Evolutionary conservation across 2,797 vertebrate genomes (phyloP).

Genomic region (Clarias laeviceps): DNA sequence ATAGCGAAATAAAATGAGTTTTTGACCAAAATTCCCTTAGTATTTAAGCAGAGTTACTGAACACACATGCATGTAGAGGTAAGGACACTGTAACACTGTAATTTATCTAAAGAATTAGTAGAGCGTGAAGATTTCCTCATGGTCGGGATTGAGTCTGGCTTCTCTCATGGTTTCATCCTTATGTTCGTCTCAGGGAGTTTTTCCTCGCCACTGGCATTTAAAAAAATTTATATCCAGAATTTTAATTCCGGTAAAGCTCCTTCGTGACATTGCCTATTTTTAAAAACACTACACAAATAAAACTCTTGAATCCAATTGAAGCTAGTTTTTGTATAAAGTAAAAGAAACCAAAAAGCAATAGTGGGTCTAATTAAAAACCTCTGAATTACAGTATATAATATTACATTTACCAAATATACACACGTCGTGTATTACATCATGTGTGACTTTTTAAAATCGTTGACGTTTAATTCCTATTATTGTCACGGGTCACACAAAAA

Average conservation of each 20-base stretch:
- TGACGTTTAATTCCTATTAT: not conserved
- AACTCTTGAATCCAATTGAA: too few species aligned
- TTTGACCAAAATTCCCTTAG: not conserved
- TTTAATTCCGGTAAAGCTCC: too few species aligned
- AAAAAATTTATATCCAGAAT: too few species aligned
- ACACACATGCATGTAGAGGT: not conserved
- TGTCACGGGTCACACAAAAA: not conserved
- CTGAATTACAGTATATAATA: not conserved
- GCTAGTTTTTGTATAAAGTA: not conserved
- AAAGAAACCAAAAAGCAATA: not conserved
- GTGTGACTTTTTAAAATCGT: too few species aligned
- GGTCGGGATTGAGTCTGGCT: too few species aligned
- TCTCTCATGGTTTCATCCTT: too few species aligned
- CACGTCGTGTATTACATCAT: not conserved
- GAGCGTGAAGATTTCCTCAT: not conserved
- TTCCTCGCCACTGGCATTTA: too few species aligned
- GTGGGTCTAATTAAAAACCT: too few species aligned
- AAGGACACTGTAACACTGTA: not conserved
- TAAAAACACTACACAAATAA: too few species aligned
- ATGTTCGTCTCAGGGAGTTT: too few species aligned
- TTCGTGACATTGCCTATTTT: too few species aligned
- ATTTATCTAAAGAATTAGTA: not conserved
- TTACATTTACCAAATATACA: not conserved
- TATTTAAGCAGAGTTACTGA: not conserved
- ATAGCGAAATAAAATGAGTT: too few species aligned